Conservation (phyloP, 2,797 vertebrate genomes). For the Melanotaenia boesemani region DNA sequence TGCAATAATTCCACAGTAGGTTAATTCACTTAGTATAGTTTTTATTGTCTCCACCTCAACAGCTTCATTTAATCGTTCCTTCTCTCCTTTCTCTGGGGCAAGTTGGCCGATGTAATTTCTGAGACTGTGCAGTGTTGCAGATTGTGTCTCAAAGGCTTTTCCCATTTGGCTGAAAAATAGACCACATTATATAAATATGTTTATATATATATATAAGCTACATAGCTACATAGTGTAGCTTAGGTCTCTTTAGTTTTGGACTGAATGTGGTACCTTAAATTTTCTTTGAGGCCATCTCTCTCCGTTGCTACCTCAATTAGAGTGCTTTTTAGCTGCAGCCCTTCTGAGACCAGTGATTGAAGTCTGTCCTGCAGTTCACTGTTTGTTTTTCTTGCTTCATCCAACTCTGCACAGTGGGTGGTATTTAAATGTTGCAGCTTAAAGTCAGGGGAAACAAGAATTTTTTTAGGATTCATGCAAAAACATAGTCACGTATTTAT, state of each 20-base stretch:
- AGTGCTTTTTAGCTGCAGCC: slow-evolving; percentile 68
- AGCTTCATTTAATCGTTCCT: slow-evolving; percentile 74
- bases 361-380: slow-evolving; percentile 72
- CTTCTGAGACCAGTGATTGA: slow-evolving; percentile 68
- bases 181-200: slow-evolving; percentile 29
- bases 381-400: slow-evolving; percentile 46
- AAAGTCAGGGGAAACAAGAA: slow-evolving; percentile 17
- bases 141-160: slow-evolving; percentile 79
- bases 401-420: slow-evolving; percentile 64
- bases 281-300: slow-evolving; percentile 76
- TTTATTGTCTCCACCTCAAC: slow-evolving; percentile 76
- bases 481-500: slow-evolving; percentile 22
- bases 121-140: slow-evolving; percentile 81
- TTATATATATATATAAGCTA: neutral
- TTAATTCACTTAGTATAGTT: slow-evolving; percentile 60
- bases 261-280: slow-evolving; percentile 76
- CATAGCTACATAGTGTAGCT: slow-evolving; percentile 33
- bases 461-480: slow-evolving; percentile 24
- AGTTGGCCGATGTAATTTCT: slow-evolving; percentile 84
- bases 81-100: slow-evolving; percentile 77
- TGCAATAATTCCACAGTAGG: slow-evolving; percentile 47
- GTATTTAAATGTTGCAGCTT: slow-evolving; percentile 71
- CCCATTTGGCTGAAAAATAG: slow-evolving; percentile 79
- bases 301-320: slow-evolving; percentile 71
- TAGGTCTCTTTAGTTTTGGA: slow-evolving; percentile 27